These are phyloP conservation scores for Cryptocephalus moraei DNA, from an alignment of 2,888 invertebrate species.

Conservation along the genomic window DNA sequence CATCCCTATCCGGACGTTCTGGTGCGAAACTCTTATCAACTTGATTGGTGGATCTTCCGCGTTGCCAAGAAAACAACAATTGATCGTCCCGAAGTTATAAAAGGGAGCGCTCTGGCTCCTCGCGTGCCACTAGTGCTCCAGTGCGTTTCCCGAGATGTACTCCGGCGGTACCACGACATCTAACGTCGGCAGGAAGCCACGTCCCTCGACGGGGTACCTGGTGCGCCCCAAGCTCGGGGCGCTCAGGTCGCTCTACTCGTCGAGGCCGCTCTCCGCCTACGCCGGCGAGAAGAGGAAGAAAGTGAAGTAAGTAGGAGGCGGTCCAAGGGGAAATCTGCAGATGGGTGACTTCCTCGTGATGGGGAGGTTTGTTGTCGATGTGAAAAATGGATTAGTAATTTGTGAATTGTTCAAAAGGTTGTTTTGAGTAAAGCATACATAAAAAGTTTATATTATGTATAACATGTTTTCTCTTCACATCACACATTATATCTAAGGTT, in stretches of 20 bases:
- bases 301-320: conserved; percentile 26
- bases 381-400: too few relatives aligned
- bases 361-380: too few relatives aligned
- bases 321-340: background rate
- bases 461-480: too few relatives aligned
- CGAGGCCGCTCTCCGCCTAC: conserved; percentile 22
- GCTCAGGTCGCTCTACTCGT: conserved; percentile 26
- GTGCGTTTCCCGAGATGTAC: conserved; percentile 17
- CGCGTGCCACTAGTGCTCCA: conserved; percentile 6
- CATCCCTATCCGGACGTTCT: too few relatives aligned
- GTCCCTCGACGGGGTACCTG: conserved; percentile 28
- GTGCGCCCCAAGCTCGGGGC: conserved; percentile 32
- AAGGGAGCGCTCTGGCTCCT: conserved; percentile 6
- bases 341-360: too few relatives aligned
- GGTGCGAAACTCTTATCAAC: too few relatives aligned
- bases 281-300: conserved; percentile 33
- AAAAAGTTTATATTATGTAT: too few relatives aligned
- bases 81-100: conserved; percentile 14
- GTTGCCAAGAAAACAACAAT: background rate
- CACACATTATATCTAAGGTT: too few relatives aligned
- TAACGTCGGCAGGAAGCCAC: conserved; percentile 10
- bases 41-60: too few relatives aligned
- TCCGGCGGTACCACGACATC: conserved; percentile 6
- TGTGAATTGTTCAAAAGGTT: too few relatives aligned
- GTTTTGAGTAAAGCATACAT: too few relatives aligned